Evolutionary conservation across 2,797 vertebrate species (phyloP).

Genomic region (Aulostomus chinensis): DNA sequence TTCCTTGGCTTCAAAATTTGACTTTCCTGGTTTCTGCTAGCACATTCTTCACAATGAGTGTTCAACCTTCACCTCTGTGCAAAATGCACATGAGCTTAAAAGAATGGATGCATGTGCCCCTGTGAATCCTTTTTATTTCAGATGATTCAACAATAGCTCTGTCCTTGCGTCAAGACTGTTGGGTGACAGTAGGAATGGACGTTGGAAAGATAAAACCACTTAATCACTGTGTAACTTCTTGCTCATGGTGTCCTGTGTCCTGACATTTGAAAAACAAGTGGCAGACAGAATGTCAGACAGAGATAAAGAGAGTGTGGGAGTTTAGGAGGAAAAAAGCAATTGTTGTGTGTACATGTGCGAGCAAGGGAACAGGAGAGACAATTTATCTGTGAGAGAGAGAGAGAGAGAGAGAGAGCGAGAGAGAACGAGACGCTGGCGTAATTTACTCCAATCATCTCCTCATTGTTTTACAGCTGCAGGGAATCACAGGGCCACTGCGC

Average conservation of each 20-base stretch:
- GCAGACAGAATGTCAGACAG: conserved; percentile 41
- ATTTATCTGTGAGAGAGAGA: conserved; percentile 43
- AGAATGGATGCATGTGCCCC: too few species aligned
- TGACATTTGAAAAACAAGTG: conserved; percentile 43
- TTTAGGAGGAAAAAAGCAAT: conserved; percentile 18
- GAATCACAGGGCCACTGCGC: conserved; percentile 48
- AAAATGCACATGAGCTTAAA: too few species aligned
- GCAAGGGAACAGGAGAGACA: conserved; percentile 23
- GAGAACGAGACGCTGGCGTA: conserved; percentile 36
- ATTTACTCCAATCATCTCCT: conserved; percentile 74
- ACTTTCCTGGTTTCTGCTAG: conserved; percentile 11
- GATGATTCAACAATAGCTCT: too few species aligned
- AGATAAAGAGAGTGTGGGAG: conserved; percentile 42
- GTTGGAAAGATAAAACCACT: background rate
- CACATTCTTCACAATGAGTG: conserved; percentile 12
- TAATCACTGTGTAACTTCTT: conserved; percentile 1
- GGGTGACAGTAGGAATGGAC: too few species aligned
- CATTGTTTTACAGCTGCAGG: conserved; percentile 75
- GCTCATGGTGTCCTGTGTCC: conserved; percentile 15
- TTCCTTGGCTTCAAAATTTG: conserved; percentile 8
- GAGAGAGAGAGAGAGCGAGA: conserved; percentile 22
- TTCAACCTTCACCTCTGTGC: background rate
- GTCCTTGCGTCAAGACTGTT: too few species aligned
- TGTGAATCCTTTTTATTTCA: too few species aligned
- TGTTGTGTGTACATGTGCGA: conserved; percentile 20